A percentile compares a stretch with the other conserved stretches of the same genome.
Evolutionary conservation across 2,113 vertebrate species (phyloP).

Genomic region (Sander vitreus): DNA sequence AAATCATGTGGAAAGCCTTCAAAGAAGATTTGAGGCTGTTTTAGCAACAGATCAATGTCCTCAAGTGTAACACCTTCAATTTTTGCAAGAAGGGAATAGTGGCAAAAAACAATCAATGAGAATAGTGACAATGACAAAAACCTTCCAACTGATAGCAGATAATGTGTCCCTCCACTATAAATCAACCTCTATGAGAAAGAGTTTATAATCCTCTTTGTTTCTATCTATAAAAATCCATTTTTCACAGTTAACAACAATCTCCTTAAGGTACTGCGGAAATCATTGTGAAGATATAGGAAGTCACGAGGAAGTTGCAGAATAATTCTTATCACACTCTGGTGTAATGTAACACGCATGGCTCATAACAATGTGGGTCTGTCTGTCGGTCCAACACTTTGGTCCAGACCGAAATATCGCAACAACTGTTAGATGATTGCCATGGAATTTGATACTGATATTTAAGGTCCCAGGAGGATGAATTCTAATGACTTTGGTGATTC

Average conservation of each 20-base stretch:
- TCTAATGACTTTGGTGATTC: background rate
- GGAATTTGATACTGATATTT: too few relatives aligned
- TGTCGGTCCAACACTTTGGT: too few relatives aligned
- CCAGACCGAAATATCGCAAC: too few relatives aligned
- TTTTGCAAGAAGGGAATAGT: too few relatives aligned
- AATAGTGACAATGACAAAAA: background rate
- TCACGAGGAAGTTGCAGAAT: background rate
- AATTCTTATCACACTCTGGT: background rate
- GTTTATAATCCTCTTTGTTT: background rate
- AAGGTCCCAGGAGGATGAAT: background rate
- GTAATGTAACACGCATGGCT: background rate
- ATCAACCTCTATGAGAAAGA: background rate
- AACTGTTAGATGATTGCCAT: too few relatives aligned
- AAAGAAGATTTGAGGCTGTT: background rate
- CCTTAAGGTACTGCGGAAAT: background rate
- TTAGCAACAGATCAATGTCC: background rate
- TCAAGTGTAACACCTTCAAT: background rate
- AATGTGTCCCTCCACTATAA: background rate
- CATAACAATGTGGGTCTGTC: too few relatives aligned
- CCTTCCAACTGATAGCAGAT: background rate
- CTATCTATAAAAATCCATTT: background rate
- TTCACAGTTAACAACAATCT: background rate
- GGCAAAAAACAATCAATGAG: background rate
- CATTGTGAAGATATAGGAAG: background rate
- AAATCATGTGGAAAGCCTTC: background rate